These are phyloP conservation scores for Telmatochromis sp. DNA, from an alignment of 2,113 vertebrate species.

Conservation along the genomic window DNA sequence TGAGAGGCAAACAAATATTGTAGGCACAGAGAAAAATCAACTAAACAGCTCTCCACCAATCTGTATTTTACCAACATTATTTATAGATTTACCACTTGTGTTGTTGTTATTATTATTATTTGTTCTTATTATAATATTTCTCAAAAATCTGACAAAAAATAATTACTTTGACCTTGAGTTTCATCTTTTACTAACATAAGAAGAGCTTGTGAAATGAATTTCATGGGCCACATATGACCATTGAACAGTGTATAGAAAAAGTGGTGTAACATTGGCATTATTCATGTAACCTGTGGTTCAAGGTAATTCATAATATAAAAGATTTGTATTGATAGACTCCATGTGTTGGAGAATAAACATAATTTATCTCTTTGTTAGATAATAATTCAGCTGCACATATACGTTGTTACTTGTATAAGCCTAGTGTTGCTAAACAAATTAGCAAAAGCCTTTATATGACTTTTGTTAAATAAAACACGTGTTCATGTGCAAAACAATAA, in stretches of 20 bases:
- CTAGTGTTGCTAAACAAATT: background rate
- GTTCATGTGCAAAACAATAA: background rate
- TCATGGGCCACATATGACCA: constrained; percentile 16
- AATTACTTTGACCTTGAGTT: constrained; percentile 13
- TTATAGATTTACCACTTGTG: constrained; percentile 19
- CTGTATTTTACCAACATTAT: constrained; percentile 26
- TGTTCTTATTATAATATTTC: background rate
- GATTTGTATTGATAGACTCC: background rate
- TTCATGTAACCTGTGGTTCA: constrained; percentile 27
- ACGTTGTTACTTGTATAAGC: background rate
- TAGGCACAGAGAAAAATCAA: background rate
- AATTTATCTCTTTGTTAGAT: background rate
- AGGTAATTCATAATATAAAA: constrained; percentile 13
- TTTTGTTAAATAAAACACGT: background rate
- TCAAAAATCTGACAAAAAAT: background rate
- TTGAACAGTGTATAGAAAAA: background rate
- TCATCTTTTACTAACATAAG: background rate
- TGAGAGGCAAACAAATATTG: constrained; percentile 20
- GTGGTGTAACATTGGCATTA: constrained; percentile 3
- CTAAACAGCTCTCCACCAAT: background rate
- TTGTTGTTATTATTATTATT: background rate
- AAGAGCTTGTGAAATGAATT: constrained; percentile 30
- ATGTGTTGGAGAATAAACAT: background rate
- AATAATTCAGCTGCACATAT: background rate
- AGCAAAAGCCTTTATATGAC: background rate